Evolutionary conservation across 1,140 invertebrate genomes (phyloP).

Genomic region (Drosophila parabipectinata): DNA sequence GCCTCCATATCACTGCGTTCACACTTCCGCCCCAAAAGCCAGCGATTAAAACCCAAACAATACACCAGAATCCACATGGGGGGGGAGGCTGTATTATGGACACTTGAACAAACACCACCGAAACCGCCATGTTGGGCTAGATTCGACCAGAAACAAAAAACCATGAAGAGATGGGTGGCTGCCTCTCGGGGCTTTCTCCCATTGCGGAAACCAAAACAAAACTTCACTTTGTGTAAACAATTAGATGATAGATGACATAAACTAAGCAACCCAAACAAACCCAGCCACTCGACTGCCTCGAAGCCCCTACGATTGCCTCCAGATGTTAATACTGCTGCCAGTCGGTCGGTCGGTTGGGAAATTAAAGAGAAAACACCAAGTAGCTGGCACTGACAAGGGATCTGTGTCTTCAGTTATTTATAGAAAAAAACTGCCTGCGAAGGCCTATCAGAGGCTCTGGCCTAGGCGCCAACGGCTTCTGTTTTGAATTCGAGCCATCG

Average conservation of each 20-base stretch:
- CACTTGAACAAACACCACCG: constrained; percentile 62
- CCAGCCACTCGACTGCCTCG: constrained; percentile 13
- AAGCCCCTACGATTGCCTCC: constrained; percentile 29
- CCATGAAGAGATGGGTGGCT: no score
- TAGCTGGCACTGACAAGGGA: constrained; percentile 29
- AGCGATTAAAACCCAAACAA: constrained; percentile 35
- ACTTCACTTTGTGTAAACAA: constrained; percentile 66
- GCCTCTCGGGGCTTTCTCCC: constrained; percentile 20
- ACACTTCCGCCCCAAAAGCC: constrained; percentile 29
- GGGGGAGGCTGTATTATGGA: not conserved
- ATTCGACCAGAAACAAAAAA: not conserved
- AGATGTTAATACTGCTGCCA: constrained; percentile 22
- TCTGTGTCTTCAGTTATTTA: constrained; percentile 20
- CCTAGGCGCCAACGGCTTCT: constrained; percentile 24
- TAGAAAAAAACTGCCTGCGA: constrained; percentile 2
- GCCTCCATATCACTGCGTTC: constrained; percentile 28
- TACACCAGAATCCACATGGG: constrained; percentile 26
- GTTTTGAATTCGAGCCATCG: constrained; percentile 3
- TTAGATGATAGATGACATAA: constrained; percentile 66
- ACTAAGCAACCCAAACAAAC: constrained; percentile 31
- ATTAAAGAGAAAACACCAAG: constrained; percentile 11
- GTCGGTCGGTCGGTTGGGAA: not conserved
- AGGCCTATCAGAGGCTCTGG: not conserved
- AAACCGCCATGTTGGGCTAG: constrained; percentile 63
- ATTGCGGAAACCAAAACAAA: constrained; percentile 41